A percentile compares a stretch with the other conserved stretches of the same genome.
Conservation (phyloP, 2,113 vertebrate genomes). For the Neodon shergylaensis region DNA sequence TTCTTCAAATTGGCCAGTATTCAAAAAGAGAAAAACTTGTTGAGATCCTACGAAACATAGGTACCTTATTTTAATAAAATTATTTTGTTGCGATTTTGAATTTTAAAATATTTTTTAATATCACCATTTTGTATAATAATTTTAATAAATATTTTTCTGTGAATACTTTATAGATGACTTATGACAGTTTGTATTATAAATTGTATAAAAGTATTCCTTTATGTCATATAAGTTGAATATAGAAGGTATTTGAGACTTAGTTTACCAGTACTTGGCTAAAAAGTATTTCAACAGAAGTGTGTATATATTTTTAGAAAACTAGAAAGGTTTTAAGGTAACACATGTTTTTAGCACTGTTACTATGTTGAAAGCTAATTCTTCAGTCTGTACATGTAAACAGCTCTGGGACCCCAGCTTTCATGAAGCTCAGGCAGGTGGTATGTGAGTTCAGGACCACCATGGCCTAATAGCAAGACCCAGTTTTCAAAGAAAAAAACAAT, state of each 20-base stretch:
- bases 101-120: neutral
- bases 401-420: neutral
- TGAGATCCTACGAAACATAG: slow-evolving; percentile 89
- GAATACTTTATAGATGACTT: slow-evolving; percentile 13
- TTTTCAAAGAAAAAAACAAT: neutral
- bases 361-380: neutral
- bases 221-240: neutral
- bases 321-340: neutral
- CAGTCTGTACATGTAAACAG: neutral
- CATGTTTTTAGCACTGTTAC: neutral
- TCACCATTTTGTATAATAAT: neutral
- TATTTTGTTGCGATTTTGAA: neutral
- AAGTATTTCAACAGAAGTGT: neutral
- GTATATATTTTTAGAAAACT: neutral
- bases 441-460: neutral
- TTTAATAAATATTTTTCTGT: slow-evolving; percentile 6
- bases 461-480: neutral
- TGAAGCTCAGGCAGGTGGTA: neutral
- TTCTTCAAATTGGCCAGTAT: slow-evolving; percentile 90
- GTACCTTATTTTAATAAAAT: slow-evolving; percentile 81
- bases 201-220: neutral
- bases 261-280: slow-evolving; percentile 35
- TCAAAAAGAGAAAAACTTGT: slow-evolving; percentile 92
- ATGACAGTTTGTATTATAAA: neutral
- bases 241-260: slow-evolving; percentile 21